phyloP scores from a whole-genome alignment of 2,888 invertebrate genomes.

The Theristus sp. region DNA sequence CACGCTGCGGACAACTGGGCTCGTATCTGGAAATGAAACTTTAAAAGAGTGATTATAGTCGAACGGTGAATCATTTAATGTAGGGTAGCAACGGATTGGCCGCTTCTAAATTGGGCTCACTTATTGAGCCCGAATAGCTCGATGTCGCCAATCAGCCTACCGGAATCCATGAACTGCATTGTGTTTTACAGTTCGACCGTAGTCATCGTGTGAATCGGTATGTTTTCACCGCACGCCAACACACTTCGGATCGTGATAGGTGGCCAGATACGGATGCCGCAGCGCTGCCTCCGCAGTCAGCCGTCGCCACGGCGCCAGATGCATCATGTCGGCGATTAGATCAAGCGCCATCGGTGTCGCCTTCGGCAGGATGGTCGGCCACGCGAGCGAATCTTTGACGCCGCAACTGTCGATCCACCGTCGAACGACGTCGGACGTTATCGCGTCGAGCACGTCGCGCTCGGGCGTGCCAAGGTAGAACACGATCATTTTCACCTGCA shows the following conservation, averaged over 20 bases:
- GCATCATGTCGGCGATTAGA: conserved; percentile 25
- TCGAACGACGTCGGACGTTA: conserved; percentile 29
- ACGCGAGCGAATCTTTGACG: conserved; percentile 22
- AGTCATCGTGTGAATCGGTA: too few relatives aligned
- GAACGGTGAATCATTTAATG: too few relatives aligned
- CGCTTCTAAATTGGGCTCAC: too few relatives aligned
- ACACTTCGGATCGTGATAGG: conserved; percentile 34
- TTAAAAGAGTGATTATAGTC: too few relatives aligned
- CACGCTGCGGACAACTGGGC: not conserved
- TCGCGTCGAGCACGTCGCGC: conserved; percentile 21
- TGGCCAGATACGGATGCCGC: conserved; percentile 32
- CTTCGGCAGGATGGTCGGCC: conserved; percentile 30
- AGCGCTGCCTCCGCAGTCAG: conserved; percentile 32
- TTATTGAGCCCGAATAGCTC: too few relatives aligned
- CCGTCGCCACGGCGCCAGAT: conserved; percentile 32
- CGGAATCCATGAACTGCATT: too few relatives aligned
- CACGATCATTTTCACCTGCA: conserved; percentile 33
- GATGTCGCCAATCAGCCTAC: too few relatives aligned
- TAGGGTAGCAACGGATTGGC: too few relatives aligned
- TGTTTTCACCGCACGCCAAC: too few relatives aligned
- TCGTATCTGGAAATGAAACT: not conserved
- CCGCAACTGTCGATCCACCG: conserved; percentile 26
- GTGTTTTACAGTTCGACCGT: too few relatives aligned
- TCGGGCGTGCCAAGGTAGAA: conserved; percentile 33
- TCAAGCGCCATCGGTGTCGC: conserved; percentile 31